phyloP scores from a whole-genome alignment of 1,140 invertebrate genomes.

The Portunus trituberculatus region DNA sequence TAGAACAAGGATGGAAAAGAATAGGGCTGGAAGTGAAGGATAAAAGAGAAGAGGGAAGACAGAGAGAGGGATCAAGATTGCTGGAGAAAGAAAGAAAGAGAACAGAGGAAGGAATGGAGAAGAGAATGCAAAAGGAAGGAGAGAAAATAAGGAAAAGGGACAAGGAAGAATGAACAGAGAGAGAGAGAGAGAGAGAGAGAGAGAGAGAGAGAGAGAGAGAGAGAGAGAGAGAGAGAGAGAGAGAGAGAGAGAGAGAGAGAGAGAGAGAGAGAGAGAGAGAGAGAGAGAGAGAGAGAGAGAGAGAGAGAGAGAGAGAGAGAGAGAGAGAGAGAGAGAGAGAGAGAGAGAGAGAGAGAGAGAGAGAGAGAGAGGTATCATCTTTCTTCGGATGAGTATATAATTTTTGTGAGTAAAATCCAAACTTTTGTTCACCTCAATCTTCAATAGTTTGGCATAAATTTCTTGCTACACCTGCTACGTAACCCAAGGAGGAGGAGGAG shows the following conservation, averaged over 20 bases:
- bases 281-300: slow-evolving; percentile 1
- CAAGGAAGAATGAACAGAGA: neutral
- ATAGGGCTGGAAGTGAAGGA: neutral
- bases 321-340: slow-evolving; percentile 48
- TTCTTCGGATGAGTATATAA: neutral
- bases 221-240: slow-evolving; percentile 38
- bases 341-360: slow-evolving; percentile 33
- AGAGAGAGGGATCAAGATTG: neutral
- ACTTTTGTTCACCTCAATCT: neutral
- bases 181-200: neutral
- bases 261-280: neutral
- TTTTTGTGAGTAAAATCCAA: neutral
- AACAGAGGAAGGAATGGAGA: neutral
- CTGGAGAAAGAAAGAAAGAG: neutral
- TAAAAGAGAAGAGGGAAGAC: neutral
- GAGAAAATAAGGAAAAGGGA: neutral
- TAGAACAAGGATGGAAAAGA: neutral
- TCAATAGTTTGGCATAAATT: neutral
- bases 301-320: slow-evolving; percentile 43
- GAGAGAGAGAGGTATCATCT: neutral
- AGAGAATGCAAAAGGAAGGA: neutral
- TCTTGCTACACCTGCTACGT: neutral
- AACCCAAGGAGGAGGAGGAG: neutral
- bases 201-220: slow-evolving; percentile 28
- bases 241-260: slow-evolving; percentile 15